Base-by-base conservation (phyloP, 2,888 invertebrate species). In the Euplagia quadripunctaria region DNA sequence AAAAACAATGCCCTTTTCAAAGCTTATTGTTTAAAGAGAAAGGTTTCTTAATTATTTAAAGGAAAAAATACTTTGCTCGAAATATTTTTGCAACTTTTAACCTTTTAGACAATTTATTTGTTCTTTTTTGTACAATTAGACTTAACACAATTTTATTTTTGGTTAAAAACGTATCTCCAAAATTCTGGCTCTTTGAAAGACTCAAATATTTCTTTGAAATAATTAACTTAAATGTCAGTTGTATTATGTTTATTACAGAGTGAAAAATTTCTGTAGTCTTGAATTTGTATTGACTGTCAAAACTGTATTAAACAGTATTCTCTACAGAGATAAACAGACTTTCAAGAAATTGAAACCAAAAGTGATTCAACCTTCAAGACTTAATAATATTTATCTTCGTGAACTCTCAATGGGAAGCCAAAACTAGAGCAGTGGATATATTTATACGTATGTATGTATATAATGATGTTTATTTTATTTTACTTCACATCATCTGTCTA, bases 61-160 rank as follows among this genome's bases (percentile, higher is more conserved):
- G 8, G 46, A 49, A 49, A 68, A 68, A 68, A 67, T 68, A 20
- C 55, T 68, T 68, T 52, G n/a, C 43, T 20, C 9, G 55, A 58
- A 42, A 58, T 52, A 55, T 68, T 67, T 68, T 51, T 66, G 12
- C 9, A n/a, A 68, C 55, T 52, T 55, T 52, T 46, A 68, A 52
- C 41, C 55, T 58, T 55, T 58, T 58, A 20, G 58, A 58, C 9
- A 11, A 9, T 9, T 12, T 20, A 12, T 20, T 58, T 8, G 58
- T 20, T 20, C 58, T 31, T 58, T 58, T 55, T 58, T 58, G 58
- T 58, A 58, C 20, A 58, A 58, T 58, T n/a, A 55, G 55, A 55
- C 55, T 11, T 20, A 20, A 20, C 55, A 11, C n/a, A 11, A 20
- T 58, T 58, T 58, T 1, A 20, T 20, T 58, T 58, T 4, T 20